phyloP scores from a whole-genome alignment of 2,113 vertebrate genomes.

The Dasyornis broadbenti region DNA sequence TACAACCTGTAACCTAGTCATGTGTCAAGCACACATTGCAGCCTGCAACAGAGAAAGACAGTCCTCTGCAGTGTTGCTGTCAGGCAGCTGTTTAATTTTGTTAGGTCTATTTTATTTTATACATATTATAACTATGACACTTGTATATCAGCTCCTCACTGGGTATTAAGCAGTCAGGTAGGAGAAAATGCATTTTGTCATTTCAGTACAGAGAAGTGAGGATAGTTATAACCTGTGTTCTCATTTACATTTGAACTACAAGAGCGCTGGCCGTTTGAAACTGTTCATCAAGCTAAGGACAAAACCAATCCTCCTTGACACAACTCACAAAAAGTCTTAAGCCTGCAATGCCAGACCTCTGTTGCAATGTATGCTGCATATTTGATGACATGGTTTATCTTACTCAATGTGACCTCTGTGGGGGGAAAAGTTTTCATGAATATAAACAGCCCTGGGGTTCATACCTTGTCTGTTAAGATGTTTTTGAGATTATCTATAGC shows the following conservation, averaged over 20 bases:
- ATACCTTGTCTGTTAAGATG: conserved; percentile 55
- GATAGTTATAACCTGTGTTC: neutral
- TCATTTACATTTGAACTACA: conserved; percentile 45
- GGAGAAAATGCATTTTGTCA: conserved; percentile 19
- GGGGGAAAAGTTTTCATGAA: conserved; percentile 51
- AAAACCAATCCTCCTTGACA: neutral
- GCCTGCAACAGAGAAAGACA: neutral
- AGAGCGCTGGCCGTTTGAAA: neutral
- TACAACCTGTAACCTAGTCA: neutral
- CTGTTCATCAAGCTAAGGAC: neutral
- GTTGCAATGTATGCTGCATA: conserved; percentile 27
- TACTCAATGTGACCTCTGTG: conserved; percentile 48
- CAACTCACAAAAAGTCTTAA: conserved; percentile 13
- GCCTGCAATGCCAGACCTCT: neutral
- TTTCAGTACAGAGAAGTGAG: conserved; percentile 14
- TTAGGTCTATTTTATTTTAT: neutral
- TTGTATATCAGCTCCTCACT: neutral
- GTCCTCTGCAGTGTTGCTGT: neutral
- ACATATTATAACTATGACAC: neutral
- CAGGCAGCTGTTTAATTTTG: neutral
- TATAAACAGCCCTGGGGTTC: conserved; percentile 52
- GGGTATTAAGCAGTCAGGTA: neutral
- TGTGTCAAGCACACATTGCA: neutral
- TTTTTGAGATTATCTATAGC: conserved; percentile 62
- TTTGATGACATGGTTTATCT: conserved; percentile 51